Conservation (phyloP, 1,140 invertebrate genomes). For the Odontomachus brunneus region DNA sequence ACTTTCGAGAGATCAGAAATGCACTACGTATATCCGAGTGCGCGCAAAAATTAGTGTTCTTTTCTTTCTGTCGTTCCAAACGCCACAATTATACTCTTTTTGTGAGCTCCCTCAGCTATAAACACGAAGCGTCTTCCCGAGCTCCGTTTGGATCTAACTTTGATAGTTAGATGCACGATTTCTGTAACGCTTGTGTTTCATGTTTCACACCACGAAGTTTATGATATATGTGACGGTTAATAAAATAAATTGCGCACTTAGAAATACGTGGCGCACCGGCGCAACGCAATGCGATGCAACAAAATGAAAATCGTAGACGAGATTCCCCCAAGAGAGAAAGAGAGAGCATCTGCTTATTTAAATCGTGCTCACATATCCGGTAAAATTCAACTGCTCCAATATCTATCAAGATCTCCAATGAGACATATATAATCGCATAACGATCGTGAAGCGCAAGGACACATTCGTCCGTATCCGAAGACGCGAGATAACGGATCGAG, state of each 20-base stretch:
- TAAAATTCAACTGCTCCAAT: conserved; percentile 35
- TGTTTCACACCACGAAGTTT: not conserved
- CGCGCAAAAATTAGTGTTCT: no score
- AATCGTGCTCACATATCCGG: conserved; percentile 16
- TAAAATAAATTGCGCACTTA: conserved; percentile 16
- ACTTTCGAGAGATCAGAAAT: no score
- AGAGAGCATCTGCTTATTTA: not conserved
- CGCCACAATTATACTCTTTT: not conserved
- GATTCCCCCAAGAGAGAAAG: not conserved
- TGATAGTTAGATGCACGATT: not conserved
- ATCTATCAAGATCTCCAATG: not conserved
- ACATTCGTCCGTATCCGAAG: conserved; percentile 13
- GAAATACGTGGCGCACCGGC: not conserved
- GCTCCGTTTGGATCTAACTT: conserved; percentile 30
- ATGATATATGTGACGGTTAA: not conserved
- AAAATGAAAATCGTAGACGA: conserved; percentile 21
- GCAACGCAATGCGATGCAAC: no score
- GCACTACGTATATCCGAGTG: no score
- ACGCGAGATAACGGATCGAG: conserved; percentile 52
- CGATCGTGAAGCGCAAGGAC: not conserved
- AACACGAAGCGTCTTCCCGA: not conserved
- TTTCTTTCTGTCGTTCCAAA: no score
- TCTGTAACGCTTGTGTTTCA: not conserved
- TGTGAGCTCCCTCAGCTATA: no score
- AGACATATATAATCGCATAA: conserved; percentile 38